Evolutionary conservation across 2,888 invertebrate species (phyloP).

Genomic region (Andricus curvator): DNA sequence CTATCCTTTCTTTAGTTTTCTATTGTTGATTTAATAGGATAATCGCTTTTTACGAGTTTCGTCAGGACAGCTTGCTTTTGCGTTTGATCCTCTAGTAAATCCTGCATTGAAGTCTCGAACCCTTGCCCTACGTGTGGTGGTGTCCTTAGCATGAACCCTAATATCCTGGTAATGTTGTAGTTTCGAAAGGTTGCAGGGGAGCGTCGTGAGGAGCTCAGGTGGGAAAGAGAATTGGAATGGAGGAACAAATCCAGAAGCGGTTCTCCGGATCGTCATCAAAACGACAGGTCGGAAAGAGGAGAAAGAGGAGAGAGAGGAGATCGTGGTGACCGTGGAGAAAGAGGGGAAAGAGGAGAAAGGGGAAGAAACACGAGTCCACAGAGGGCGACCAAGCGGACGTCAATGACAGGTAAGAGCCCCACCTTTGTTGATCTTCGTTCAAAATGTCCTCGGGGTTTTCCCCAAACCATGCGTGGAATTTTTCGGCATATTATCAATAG

Average conservation of each 20-base stretch:
- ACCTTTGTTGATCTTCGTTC: conserved; percentile 18
- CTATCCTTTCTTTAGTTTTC: neutral
- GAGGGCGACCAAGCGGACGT: conserved; percentile 59
- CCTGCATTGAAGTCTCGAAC: conserved; percentile 58
- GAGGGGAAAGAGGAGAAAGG: conserved; percentile 59
- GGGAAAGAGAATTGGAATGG: conserved; percentile 77
- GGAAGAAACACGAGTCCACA: conserved; percentile 72
- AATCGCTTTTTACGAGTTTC: conserved; percentile 49
- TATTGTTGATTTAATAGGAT: neutral
- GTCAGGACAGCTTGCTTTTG: conserved; percentile 52
- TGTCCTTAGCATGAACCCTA: conserved; percentile 70
- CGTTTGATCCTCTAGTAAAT: conserved; percentile 55
- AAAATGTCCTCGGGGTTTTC: conserved; percentile 18
- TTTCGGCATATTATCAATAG: neutral
- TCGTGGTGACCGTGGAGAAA: conserved; percentile 47
- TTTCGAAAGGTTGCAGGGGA: conserved; percentile 79
- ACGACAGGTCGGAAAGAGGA: conserved; percentile 79
- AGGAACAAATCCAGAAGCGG: conserved; percentile 75
- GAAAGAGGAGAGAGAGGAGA: conserved; percentile 37
- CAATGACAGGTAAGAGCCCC: conserved; percentile 24
- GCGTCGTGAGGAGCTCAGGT: conserved; percentile 75
- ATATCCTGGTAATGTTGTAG: conserved; percentile 75
- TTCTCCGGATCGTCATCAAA: conserved; percentile 75
- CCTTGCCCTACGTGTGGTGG: conserved; percentile 70
- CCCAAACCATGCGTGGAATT: conserved; percentile 4